Percentiles rank a stretch among this genome's conserved stretches.
These are phyloP conservation scores for Microtus richardsoni DNA, from an alignment of 2,113 vertebrate species.

Conservation along the genomic window DNA sequence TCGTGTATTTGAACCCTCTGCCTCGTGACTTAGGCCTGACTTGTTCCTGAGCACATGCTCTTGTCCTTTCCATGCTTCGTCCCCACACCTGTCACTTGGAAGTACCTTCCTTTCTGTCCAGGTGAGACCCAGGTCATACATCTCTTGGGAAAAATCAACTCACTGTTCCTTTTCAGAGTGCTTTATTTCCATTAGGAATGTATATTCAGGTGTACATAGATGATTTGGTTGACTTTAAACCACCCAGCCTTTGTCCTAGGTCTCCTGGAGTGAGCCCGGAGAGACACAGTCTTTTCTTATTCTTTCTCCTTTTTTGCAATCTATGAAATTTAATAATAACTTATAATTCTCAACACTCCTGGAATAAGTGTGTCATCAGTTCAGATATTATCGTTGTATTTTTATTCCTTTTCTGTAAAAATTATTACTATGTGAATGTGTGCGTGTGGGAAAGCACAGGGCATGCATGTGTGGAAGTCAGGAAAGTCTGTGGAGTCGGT, in stretches of 20 bases:
- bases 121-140: neutral
- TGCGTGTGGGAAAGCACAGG: no score
- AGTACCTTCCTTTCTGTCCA: neutral
- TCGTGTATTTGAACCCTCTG: neutral
- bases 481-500: neutral
- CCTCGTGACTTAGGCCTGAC: neutral
- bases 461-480: neutral
- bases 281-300: constrained; percentile 8
- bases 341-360: neutral
- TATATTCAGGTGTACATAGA: neutral
- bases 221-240: constrained; percentile 24
- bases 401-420: neutral
- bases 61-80: constrained; percentile 2
- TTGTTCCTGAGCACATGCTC: neutral
- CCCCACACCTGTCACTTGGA: neutral
- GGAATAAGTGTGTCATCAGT: neutral
- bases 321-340: constrained; percentile 29
- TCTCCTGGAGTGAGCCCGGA: neutral
- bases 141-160: constrained; percentile 26
- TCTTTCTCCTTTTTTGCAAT: constrained; percentile 28
- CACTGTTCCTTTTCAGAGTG: neutral
- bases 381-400: neutral
- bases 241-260: constrained; percentile 2
- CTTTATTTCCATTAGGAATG: constrained; percentile 40
- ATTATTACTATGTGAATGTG: neutral